Evolutionary conservation across 2,888 invertebrate species (phyloP).

Genomic region (Nezara viridula): DNA sequence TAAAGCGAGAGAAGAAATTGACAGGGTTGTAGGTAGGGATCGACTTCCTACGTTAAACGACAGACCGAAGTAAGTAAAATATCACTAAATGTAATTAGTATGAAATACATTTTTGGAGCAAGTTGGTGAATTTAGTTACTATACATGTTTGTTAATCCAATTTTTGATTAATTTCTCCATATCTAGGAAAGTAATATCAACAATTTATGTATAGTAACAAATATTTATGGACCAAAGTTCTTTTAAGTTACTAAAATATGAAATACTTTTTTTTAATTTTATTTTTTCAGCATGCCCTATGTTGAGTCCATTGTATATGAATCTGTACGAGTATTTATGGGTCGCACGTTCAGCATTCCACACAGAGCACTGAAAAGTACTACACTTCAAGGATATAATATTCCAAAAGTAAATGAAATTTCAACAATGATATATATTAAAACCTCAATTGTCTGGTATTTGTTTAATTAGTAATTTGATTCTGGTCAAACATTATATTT

Average conservation of each 20-base stretch:
- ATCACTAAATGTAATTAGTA: too few relatives aligned
- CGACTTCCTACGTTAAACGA: constrained; percentile 80
- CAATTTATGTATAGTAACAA: too few relatives aligned
- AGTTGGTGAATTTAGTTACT: too few relatives aligned
- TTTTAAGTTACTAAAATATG: constrained; percentile 20
- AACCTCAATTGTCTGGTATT: not conserved
- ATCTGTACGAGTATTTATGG: constrained; percentile 84
- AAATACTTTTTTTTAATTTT: not conserved
- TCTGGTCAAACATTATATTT: not conserved
- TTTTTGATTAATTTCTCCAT: too few relatives aligned
- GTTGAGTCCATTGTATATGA: constrained; percentile 84
- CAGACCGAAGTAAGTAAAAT: constrained; percentile 76
- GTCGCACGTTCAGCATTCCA: constrained; percentile 83
- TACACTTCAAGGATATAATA: constrained; percentile 78
- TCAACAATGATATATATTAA: constrained; percentile 41
- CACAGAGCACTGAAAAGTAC: constrained; percentile 84
- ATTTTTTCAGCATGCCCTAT: constrained; percentile 80
- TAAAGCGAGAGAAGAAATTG: constrained; percentile 84
- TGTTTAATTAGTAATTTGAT: not conserved
- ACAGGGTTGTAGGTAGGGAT: constrained; percentile 79
- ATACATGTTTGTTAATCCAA: too few relatives aligned
- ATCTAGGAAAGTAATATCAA: too few relatives aligned
- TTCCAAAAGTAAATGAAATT: constrained; percentile 78
- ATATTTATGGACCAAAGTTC: too few relatives aligned
- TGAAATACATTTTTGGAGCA: too few relatives aligned